phyloP scores from a whole-genome alignment of 2,888 invertebrate genomes.

The Eulithis testata region DNA sequence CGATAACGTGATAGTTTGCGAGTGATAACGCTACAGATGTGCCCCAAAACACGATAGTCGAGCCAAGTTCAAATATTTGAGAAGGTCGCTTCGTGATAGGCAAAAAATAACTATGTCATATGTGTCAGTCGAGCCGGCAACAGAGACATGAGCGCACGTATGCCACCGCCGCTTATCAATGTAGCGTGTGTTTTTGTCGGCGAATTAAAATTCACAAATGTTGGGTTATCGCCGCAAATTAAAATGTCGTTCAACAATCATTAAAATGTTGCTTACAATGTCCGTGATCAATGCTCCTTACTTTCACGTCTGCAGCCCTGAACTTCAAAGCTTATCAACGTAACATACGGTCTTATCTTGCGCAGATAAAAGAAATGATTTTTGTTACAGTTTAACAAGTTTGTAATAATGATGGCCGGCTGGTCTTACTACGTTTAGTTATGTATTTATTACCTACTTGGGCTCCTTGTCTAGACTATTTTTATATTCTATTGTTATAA shows the following conservation, averaged over 20 bases:
- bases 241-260: conserved; percentile 29
- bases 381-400: conserved; percentile 35
- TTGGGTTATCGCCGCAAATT: conserved; percentile 48
- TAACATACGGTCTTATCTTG: conserved; percentile 41
- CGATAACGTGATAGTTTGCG: conserved; percentile 51
- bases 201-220: conserved; percentile 50
- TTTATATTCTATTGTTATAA: conserved; percentile 32
- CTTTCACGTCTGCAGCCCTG: conserved; percentile 38
- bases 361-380: conserved; percentile 31
- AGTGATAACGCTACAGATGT: conserved; percentile 51
- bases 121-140: conserved; percentile 59
- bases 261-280: conserved; percentile 36
- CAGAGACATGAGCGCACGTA: conserved; percentile 47
- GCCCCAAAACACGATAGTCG: conserved; percentile 49
- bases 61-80: conserved; percentile 69
- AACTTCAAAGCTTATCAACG: conserved; percentile 41
- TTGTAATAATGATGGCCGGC: conserved; percentile 33
- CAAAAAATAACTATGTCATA: conserved; percentile 55
- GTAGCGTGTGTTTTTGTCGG: conserved; percentile 39
- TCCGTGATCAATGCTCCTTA: conserved; percentile 45
- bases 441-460: no score
- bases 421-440: background rate
- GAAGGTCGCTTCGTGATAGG: conserved; percentile 65
- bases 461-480: conserved; percentile 32
- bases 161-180: conserved; percentile 44